A percentile compares a stretch with the other conserved stretches of the same genome.
phyloP scores from a whole-genome alignment of 2,113 vertebrate species.

The Edolisoma coerulescens region DNA sequence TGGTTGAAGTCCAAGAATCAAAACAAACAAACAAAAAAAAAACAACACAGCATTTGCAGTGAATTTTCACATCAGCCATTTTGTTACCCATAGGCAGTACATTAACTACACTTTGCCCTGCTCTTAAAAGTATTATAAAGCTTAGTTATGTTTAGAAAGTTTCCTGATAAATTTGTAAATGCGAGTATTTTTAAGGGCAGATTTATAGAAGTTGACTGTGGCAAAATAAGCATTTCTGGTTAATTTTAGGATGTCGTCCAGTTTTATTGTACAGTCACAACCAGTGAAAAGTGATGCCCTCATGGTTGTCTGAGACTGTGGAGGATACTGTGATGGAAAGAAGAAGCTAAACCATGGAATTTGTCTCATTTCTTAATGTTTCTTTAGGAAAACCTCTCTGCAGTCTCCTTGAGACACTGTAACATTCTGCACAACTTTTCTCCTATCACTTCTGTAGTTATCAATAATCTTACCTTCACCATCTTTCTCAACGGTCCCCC shows the following conservation, averaged over 20 bases:
- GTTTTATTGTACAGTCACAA: neutral
- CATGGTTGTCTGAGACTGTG: neutral
- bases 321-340: neutral
- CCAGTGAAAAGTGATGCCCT: neutral
- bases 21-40: neutral
- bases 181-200: neutral
- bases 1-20: neutral
- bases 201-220: neutral
- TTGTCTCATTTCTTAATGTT: neutral
- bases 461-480: neutral
- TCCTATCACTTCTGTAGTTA: neutral
- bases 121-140: neutral
- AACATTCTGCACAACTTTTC: neutral
- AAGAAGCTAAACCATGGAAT: neutral
- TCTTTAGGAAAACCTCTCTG: neutral
- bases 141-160: neutral
- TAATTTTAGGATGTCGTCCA: neutral
- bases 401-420: neutral
- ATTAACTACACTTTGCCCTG: neutral
- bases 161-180: neutral
- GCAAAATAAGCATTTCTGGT: neutral
- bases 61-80: neutral
- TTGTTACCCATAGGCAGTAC: neutral
- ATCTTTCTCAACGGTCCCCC: neutral
- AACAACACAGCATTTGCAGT: rapidly evolving